Percentiles rank a stretch among this genome's conserved stretches.
Evolutionary conservation across 1,140 invertebrate species (phyloP).

Genomic region (Drosophila santomea): DNA sequence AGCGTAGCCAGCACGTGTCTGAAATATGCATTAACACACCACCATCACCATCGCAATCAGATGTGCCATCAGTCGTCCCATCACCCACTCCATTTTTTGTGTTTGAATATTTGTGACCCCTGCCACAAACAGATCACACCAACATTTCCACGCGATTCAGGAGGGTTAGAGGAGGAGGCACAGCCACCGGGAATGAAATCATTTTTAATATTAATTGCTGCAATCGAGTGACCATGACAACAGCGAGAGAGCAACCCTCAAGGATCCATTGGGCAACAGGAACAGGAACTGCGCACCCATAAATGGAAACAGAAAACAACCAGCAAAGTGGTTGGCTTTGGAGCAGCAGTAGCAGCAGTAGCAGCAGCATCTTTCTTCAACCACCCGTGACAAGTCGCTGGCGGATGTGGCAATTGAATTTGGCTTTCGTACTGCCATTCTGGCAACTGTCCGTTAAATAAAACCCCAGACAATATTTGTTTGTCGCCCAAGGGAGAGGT

Average conservation of each 20-base stretch:
- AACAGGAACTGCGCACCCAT: slow-evolving; percentile 12
- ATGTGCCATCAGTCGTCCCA: slow-evolving; percentile 25
- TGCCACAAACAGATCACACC: slow-evolving; percentile 40
- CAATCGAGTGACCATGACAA: slow-evolving; percentile 76
- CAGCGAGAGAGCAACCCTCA: slow-evolving; percentile 55
- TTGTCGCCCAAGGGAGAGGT: slow-evolving; percentile 31
- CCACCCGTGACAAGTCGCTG: slow-evolving; percentile 58
- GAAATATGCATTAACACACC: slow-evolving; percentile 82
- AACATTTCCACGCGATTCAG: neutral
- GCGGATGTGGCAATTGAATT: slow-evolving; percentile 78
- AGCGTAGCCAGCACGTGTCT: slow-evolving; percentile 79
- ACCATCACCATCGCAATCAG: slow-evolving; percentile 32
- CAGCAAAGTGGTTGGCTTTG: slow-evolving; percentile 5
- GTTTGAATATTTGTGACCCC: slow-evolving; percentile 6
- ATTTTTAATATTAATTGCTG: slow-evolving; percentile 83
- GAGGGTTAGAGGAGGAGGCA: slow-evolving; percentile 1
- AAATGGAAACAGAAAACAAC: slow-evolving; percentile 20
- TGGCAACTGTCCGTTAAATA: slow-evolving; percentile 52
- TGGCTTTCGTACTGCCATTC: slow-evolving; percentile 23
- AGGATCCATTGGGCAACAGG: slow-evolving; percentile 19
- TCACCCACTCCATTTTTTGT: slow-evolving; percentile 11
- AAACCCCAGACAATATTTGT: slow-evolving; percentile 58
- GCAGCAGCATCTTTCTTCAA: slow-evolving; percentile 45
- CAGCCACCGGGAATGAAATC: slow-evolving; percentile 58
- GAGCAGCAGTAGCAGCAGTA: no score